Conservation (phyloP, 1,140 invertebrate species). For the Drosophila parabipectinata region DNA sequence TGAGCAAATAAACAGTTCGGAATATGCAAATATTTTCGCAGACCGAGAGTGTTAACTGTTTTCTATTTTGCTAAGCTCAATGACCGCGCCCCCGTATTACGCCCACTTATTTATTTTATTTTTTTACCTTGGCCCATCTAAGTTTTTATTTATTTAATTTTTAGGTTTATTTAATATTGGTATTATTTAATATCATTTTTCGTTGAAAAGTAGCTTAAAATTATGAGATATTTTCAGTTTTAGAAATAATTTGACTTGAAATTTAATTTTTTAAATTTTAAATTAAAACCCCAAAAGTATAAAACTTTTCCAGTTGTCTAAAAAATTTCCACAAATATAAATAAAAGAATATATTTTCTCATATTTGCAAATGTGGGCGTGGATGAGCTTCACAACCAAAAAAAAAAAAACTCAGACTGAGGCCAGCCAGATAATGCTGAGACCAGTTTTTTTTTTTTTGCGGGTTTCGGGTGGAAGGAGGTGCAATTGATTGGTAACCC, state of each 20-base stretch:
- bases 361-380: neutral
- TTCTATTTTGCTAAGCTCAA: slow-evolving; percentile 29
- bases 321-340: too few species aligned
- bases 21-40: slow-evolving; percentile 33
- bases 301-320: too few species aligned
- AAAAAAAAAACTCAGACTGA: slow-evolving; percentile 3
- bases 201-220: too few species aligned
- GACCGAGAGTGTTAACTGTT: slow-evolving; percentile 31
- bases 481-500: slow-evolving; percentile 6
- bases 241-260: too few species aligned
- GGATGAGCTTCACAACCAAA: slow-evolving; percentile 25
- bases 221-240: too few species aligned
- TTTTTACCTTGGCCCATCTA: neutral
- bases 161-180: too few species aligned
- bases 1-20: slow-evolving; percentile 15
- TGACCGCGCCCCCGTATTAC: slow-evolving; percentile 25
- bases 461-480: neutral
- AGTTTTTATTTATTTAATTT: neutral
- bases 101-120: neutral
- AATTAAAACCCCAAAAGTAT: too few species aligned
- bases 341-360: neutral
- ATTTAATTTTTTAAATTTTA: too few species aligned
- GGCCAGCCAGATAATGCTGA: slow-evolving; percentile 22
- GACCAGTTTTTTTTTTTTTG: slow-evolving; percentile 16
- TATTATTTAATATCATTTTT: too few species aligned